These are phyloP conservation scores for Callosobruchus maculatus DNA, from an alignment of 2,888 invertebrate genomes.

Conservation along the genomic window DNA sequence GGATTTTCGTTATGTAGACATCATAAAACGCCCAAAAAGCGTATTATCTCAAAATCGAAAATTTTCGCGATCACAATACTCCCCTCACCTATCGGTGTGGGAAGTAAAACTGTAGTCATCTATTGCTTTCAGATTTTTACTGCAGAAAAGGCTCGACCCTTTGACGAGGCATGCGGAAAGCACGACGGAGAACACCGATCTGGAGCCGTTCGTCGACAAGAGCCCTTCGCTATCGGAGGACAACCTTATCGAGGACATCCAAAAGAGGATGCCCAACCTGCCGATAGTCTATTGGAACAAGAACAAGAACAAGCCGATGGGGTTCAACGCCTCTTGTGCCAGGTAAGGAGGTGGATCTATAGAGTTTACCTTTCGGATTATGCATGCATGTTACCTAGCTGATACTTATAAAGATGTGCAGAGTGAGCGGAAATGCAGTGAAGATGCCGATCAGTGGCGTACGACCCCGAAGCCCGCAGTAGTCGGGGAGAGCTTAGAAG, in stretches of 20 bases:
- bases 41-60: too few species aligned
- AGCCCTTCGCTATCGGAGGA: slow-evolving; percentile 65
- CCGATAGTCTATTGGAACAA: slow-evolving; percentile 84
- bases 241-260: slow-evolving; percentile 72
- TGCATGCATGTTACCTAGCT: background rate
- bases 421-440: background rate
- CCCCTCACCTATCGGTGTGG: too few species aligned
- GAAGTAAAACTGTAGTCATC: background rate
- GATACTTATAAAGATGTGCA: background rate
- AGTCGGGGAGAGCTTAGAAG: too few species aligned
- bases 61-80: too few species aligned
- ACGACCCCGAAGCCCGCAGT: too few species aligned
- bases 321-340: slow-evolving; percentile 71
- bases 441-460: background rate
- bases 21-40: too few species aligned
- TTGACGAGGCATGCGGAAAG: slow-evolving; percentile 44
- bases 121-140: slow-evolving; percentile 43
- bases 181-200: slow-evolving; percentile 47
- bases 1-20: too few species aligned
- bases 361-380: background rate
- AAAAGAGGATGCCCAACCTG: slow-evolving; percentile 75
- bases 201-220: slow-evolving; percentile 60
- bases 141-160: slow-evolving; percentile 51
- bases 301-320: slow-evolving; percentile 71
- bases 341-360: slow-evolving; percentile 32